phyloP scores from a whole-genome alignment of 2,113 vertebrate genomes.

The Spea multiplicata region DNA sequence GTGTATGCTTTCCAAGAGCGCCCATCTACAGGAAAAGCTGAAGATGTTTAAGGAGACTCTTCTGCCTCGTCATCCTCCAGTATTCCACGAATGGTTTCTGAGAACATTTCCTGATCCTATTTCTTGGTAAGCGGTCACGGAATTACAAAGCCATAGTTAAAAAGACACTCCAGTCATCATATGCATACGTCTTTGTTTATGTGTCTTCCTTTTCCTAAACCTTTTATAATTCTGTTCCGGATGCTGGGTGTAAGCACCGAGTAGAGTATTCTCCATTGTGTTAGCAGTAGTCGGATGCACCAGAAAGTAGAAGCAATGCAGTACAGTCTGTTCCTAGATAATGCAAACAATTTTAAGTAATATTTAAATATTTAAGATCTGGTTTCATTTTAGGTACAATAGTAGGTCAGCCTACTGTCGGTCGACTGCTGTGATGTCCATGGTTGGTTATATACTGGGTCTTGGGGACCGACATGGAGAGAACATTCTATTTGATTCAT shows the following conservation, averaged over 20 bases:
- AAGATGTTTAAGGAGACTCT: conserved; percentile 86
- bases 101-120: conserved; percentile 93
- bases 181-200: too few species aligned
- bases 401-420: conserved; percentile 94
- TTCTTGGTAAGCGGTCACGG: conserved; percentile 74
- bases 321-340: too few species aligned
- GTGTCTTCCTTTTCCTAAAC: too few species aligned
- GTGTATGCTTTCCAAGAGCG: conserved; percentile 85
- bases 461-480: conserved; percentile 95
- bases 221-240: too few species aligned
- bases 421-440: conserved; percentile 96
- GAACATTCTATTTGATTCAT: conserved; percentile 94
- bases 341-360: too few species aligned
- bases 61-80: conserved; percentile 84
- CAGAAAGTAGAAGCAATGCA: too few species aligned
- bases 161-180: too few species aligned
- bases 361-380: background rate
- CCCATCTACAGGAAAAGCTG: conserved; percentile 84
- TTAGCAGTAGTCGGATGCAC: too few species aligned
- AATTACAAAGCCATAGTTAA: too few species aligned
- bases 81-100: conserved; percentile 97
- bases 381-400: conserved; percentile 79
- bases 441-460: conserved; percentile 97
- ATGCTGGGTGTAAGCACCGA: too few species aligned
- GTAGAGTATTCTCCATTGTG: too few species aligned